Conservation (phyloP, 2,888 invertebrate species). For the Polylopha cassiicola region DNA sequence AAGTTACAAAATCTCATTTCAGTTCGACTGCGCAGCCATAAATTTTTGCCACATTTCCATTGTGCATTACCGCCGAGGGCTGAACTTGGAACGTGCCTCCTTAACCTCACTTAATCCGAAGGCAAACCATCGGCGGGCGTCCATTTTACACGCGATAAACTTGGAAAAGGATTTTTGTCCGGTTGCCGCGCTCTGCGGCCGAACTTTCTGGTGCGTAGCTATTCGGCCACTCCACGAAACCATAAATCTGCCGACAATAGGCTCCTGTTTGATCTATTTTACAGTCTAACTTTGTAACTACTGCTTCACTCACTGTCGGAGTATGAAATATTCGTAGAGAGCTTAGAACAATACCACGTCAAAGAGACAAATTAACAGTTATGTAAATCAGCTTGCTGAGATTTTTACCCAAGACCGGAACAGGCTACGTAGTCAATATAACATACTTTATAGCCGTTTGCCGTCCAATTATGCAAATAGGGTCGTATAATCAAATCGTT, state of each 20-base stretch:
- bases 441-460: conserved; percentile 16
- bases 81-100: conserved; percentile 29
- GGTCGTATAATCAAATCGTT: conserved; percentile 8
- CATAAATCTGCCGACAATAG: conserved; percentile 49
- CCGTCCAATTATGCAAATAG: conserved; percentile 15
- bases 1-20: conserved; percentile 18
- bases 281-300: conserved; percentile 51
- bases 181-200: conserved; percentile 32
- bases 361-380: conserved; percentile 31
- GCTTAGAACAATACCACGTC: conserved; percentile 26
- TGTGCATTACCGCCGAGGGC: conserved; percentile 15
- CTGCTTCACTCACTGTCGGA: conserved; percentile 33
- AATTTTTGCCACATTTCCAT: conserved; percentile 22
- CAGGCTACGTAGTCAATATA: conserved; percentile 10
- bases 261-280: conserved; percentile 46
- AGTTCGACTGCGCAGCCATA: conserved; percentile 14
- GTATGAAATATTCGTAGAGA: conserved; percentile 25
- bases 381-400: conserved; percentile 29
- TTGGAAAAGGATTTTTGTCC: conserved; percentile 47
- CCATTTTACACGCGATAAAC: conserved; percentile 60
- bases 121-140: conserved; percentile 46
- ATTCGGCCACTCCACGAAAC: conserved; percentile 29
- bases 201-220: conserved; percentile 24
- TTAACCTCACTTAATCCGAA: conserved; percentile 48
- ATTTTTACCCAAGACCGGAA: conserved; percentile 14